A percentile compares a stretch with the other conserved stretches of the same genome.
Evolutionary conservation across 2,888 invertebrate species (phyloP).

Genomic region (Lasioglossum figueresi): DNA sequence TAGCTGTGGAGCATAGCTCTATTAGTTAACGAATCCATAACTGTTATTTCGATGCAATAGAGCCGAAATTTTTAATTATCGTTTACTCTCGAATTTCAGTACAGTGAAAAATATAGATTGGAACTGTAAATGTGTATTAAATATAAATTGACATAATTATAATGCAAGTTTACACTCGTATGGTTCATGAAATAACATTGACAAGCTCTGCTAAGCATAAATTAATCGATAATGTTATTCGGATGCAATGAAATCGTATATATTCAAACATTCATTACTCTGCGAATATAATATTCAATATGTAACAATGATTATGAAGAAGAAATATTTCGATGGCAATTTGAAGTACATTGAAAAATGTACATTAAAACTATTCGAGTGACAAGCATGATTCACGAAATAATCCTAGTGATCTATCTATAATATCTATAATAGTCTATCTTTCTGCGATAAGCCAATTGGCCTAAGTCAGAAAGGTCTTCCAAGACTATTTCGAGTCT

Average conservation of each 20-base stretch:
- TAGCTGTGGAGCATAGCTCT: not conserved
- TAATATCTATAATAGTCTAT: too few species aligned
- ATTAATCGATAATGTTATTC: not conserved
- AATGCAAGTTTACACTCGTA: too few species aligned
- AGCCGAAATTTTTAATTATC: not conserved
- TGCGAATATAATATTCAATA: too few species aligned
- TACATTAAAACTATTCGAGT: not conserved
- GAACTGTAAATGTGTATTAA: too few species aligned
- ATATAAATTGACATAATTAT: too few species aligned
- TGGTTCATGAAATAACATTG: not conserved
- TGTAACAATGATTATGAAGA: too few species aligned
- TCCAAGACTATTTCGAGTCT: not conserved
- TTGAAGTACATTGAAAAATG: not conserved
- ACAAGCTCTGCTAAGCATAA: not conserved
- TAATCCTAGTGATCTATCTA: too few species aligned
- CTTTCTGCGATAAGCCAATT: not conserved
- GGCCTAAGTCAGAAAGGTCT: not conserved
- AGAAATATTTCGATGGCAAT: not conserved
- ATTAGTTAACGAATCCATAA: not conserved
- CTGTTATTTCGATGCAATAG: not conserved
- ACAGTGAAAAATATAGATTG: too few species aligned
- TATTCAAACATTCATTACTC: too few species aligned
- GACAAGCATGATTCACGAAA: not conserved
- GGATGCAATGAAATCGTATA: too few species aligned
- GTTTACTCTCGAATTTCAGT: not conserved